Evolutionary conservation across 2,888 invertebrate genomes (phyloP), one percentile per base, ranked within the genome.

Genomic region (Arrhopalites spinosus): DNA sequence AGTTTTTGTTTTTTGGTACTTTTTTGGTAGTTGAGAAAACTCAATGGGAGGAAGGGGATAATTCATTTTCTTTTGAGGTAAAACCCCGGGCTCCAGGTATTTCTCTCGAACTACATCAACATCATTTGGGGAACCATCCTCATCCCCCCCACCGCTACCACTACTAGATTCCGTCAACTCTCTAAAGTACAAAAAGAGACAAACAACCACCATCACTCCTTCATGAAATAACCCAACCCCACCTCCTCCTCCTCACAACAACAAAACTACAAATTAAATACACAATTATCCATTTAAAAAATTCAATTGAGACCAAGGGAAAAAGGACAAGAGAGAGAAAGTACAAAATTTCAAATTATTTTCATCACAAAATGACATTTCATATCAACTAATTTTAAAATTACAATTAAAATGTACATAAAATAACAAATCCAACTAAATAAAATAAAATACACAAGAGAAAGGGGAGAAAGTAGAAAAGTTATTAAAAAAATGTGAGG

Each of bases 31-130:
- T 29, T 68, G 78, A 50, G 78, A 74, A 64, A 80, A 69, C 69
- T 80, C 78, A 66, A 79, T 79, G 17, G 79, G 79, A 50, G 80
- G 80, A 23, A 80, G 79, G 30, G 75, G 59, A 68, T 63, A 74
- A 70, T 63, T 77, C 68, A 77, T 79, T 78, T 78, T 78, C 68
- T 78, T 79, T 77, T 78, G 78, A 45, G 83, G 83, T 74, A 83
- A 74, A 64, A 77, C 79, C 64, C 82, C 82, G 43, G 83, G 83
- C 77, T 82, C 81, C 77, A 83, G 79, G 77, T 82, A 83, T 74
- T 76, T 79, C 56, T 77, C 78, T 45, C 78, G 67, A 47, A 69
- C 76, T 25, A 30, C 71, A 23, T 56, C 68, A 68, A 27, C 74
- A 47, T 68, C 64, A 25, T 67, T 3, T 15, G 67, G 67, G 25